Evolutionary conservation across 37 sponge, comb jelly and placozoan species (phyloP).

Genomic region (Haliclona indistincta): DNA sequence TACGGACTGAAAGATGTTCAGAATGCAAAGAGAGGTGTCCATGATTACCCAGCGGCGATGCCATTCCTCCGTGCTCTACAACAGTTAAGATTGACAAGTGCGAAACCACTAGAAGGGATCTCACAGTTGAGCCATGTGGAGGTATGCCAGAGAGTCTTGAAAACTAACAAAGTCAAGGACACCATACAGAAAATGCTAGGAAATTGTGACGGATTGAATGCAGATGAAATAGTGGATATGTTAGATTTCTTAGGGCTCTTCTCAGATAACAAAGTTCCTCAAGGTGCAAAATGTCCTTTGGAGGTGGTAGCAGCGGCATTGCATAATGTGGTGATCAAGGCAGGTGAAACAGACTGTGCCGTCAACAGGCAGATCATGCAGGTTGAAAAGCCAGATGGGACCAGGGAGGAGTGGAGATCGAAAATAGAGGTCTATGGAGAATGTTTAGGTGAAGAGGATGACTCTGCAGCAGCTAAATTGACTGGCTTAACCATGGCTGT

Average conservation of each 20-base stretch:
- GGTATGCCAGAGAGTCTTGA: not conserved
- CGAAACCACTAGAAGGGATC: not conserved
- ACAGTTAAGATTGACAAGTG: conserved; percentile 5
- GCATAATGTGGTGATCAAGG: not conserved
- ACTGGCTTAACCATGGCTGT: conserved; percentile 5
- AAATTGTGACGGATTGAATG: conserved; percentile 1
- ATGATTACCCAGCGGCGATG: not conserved
- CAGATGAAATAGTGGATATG: conserved; percentile 7
- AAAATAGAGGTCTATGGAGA: not conserved
- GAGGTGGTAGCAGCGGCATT: conserved; percentile 6
- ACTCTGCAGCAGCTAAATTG: conserved; percentile 14
- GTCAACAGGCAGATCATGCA: conserved; percentile 12
- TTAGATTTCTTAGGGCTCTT: conserved; percentile 1
- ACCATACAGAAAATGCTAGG: not conserved
- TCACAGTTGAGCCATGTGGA: not conserved
- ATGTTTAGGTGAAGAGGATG: conserved; percentile 11
- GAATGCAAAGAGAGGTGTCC: not conserved
- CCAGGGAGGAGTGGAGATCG: conserved; percentile 13
- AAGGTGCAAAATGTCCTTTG: conserved; percentile 7
- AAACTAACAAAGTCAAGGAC: not conserved
- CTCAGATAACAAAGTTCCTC: conserved; percentile 3
- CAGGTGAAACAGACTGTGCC: conserved; percentile 8
- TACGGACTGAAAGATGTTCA: not conserved
- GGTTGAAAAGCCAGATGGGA: not conserved
- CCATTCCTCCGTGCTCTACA: conserved; percentile 12